Evolutionary conservation across 2,797 vertebrate genomes (phyloP).

Genomic region (Kryptopterus vitreolus): DNA sequence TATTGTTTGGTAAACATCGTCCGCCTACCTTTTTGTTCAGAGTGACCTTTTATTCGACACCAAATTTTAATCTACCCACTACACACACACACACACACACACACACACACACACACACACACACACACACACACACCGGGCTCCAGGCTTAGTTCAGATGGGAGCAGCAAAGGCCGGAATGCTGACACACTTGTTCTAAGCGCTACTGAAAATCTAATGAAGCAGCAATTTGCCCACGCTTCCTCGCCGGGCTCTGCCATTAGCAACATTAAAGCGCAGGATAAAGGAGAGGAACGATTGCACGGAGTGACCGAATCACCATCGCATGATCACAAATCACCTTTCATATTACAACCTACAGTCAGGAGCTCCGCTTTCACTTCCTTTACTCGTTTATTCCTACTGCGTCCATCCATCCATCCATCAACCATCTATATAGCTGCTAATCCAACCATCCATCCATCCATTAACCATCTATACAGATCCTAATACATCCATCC

Average conservation of each 20-base stretch:
- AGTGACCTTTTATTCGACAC: constrained; percentile 23
- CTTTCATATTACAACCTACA: not conserved
- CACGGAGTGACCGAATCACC: constrained; percentile 11
- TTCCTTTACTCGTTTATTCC: not conserved
- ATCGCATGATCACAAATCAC: not conserved
- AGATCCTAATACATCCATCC: not conserved
- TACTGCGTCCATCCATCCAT: not conserved
- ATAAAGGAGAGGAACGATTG: not conserved
- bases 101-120: constrained; percentile 20
- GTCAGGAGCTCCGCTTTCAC: not conserved
- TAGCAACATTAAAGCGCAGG: constrained; percentile 18
- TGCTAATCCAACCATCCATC: not conserved
- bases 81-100: constrained; percentile 31
- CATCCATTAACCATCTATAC: not conserved
- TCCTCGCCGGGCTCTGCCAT: constrained; percentile 48
- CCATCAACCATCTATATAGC: no score
- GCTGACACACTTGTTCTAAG: constrained; percentile 57
- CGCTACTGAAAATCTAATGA: constrained; percentile 59
- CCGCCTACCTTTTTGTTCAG: constrained; percentile 9
- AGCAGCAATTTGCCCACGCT: constrained; percentile 55
- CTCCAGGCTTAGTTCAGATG: constrained; percentile 30
- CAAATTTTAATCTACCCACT: constrained; percentile 46
- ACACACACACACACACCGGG: constrained; percentile 21
- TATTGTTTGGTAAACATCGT: constrained; percentile 13
- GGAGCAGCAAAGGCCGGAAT: constrained; percentile 46